Conservation (phyloP, 1,140 invertebrate genomes). For the Sycophila sp. region DNA sequence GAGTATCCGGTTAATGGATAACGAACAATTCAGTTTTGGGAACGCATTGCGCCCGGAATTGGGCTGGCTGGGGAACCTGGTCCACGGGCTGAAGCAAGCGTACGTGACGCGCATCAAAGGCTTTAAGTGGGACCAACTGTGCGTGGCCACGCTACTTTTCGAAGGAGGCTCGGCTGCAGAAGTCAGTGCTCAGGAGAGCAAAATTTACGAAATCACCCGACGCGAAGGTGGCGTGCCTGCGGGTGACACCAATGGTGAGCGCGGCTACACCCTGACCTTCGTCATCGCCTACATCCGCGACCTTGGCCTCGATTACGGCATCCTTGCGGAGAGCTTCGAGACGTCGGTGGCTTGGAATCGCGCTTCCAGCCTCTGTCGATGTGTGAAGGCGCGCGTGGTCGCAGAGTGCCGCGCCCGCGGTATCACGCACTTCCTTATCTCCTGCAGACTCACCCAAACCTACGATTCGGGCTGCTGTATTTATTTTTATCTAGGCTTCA, state of each 20-base stretch:
- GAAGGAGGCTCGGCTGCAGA: slow-evolving; percentile 79
- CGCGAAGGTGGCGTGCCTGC: slow-evolving; percentile 82
- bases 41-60: slow-evolving; percentile 85
- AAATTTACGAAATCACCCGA: slow-evolving; percentile 85
- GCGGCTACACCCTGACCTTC: slow-evolving; percentile 96
- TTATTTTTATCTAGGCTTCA: slow-evolving; percentile 98
- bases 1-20: slow-evolving; percentile 95
- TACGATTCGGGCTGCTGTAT: slow-evolving; percentile 97
- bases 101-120: slow-evolving; percentile 93
- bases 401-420: slow-evolving; percentile 76
- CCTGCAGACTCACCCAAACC: slow-evolving; percentile 92
- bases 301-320: slow-evolving; percentile 86
- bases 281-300: slow-evolving; percentile 99
- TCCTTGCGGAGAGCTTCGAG: slow-evolving; percentile 97
- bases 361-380: slow-evolving; percentile 83
- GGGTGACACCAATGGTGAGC: slow-evolving; percentile 92
- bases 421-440: slow-evolving; percentile 76
- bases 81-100: slow-evolving; percentile 86
- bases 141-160: slow-evolving; percentile 93
- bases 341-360: slow-evolving; percentile 97
- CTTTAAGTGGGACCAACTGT: slow-evolving; percentile 84
- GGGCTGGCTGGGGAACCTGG: slow-evolving; percentile 75
- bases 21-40: slow-evolving; percentile 95
- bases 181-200: slow-evolving; percentile 81
- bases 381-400: slow-evolving; percentile 86